Base-by-base conservation (phyloP, 2,888 invertebrate species). In the Ormyrus pomaceus region DNA sequence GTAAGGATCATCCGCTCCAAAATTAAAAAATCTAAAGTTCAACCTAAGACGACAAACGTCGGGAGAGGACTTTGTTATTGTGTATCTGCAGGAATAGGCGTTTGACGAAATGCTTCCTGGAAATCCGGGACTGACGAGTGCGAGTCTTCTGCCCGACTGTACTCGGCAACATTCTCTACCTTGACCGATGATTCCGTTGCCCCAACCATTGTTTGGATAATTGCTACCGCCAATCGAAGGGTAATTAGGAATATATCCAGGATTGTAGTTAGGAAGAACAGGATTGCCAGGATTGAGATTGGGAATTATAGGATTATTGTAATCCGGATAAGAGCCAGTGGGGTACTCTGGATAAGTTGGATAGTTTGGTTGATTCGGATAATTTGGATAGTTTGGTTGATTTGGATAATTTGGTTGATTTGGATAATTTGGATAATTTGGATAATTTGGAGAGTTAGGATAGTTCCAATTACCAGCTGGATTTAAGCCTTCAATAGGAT, bases 81-180 rank as follows among this genome's bases (percentile, higher is more conserved):
- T 89, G 83, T 92, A 93, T 11, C 90, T 85, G 83, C 94, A 94
- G 6, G 53, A 11, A 1, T 84, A 87, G 5, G 80, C 34, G 46
- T 71, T 83, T 1, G 83, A 71, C 19, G 84, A 82, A 7, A 77
- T 72, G 0, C 84, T 34, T 5, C 83, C 89, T 0, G 93, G 93
- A 86, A 94, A 94, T 13, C 92, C 92, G 0, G 93, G 94, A 88
- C 93, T 94, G 0, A 92, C 87, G 2, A 94, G 83, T 55, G 92
- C 89, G 84, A 93, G 93, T 75, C 90, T 83, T 9, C 82, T 82
- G 0, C 82, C 64, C 4, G 85, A 84, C 8, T 79, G 73, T 0
- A 79, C 78, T 0, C 72, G 77, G 73, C 89, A 89, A 56, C 89
- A 89, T 65, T 84, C 83, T 0, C 76, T 66, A 4, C 45, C 66